A percentile compares a stretch with the other conserved stretches of the same genome.
Evolutionary conservation across 2,888 invertebrate species (phyloP).

Genomic region (Ephialtes manifestator): DNA sequence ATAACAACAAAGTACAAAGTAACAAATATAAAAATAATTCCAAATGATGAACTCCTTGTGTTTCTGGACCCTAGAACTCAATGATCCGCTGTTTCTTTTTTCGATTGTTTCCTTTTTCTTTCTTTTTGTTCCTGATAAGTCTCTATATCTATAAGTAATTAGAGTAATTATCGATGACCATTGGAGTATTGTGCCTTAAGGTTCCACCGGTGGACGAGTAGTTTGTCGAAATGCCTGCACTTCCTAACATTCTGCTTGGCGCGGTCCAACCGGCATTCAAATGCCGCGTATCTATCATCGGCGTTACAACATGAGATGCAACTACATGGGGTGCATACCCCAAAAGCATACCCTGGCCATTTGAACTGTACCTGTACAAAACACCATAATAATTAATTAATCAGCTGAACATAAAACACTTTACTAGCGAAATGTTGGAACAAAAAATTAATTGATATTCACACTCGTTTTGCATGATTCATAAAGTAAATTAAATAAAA

Average conservation of each 20-base stretch:
- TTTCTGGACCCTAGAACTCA: no score
- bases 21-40: background rate
- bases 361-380: background rate
- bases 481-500: no score
- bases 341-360: background rate
- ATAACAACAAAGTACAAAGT: background rate
- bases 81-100: no score
- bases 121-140: background rate
- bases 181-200: background rate
- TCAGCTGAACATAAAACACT: background rate
- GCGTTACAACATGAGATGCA: background rate
- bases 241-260: background rate
- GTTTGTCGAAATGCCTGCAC: background rate
- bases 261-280: background rate
- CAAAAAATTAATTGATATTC: no score
- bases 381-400: background rate
- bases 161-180: background rate
- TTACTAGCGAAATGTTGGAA: no score
- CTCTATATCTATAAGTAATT: background rate
- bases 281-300: background rate
- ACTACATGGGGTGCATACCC: constrained; percentile 4
- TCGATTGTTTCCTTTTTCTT: background rate
- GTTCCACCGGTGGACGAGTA: background rate
- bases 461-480: no score
- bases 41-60: background rate